A percentile compares a stretch with the other conserved stretches of the same genome.
These are phyloP conservation scores for Tylochromis polylepis DNA, from an alignment of 2,113 vertebrate genomes.

Conservation along the genomic window DNA sequence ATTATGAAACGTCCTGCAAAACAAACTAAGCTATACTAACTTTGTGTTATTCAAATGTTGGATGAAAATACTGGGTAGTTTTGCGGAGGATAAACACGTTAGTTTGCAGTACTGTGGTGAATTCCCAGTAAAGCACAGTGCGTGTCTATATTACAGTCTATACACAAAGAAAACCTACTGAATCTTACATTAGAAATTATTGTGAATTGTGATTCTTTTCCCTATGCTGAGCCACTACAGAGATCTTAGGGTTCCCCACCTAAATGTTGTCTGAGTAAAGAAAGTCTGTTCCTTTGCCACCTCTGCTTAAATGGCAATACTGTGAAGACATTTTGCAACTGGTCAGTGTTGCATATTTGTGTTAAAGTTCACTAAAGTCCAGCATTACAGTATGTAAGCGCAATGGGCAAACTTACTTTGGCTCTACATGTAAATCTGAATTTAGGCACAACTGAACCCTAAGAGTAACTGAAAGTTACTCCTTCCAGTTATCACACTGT, in stretches of 20 bases:
- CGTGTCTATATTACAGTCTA: too few relatives aligned
- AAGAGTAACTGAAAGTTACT: not conserved
- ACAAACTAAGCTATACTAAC: not conserved
- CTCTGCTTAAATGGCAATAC: not conserved
- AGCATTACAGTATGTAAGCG: too few relatives aligned
- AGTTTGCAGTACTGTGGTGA: not conserved
- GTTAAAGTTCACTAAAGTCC: too few relatives aligned
- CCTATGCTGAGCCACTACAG: not conserved
- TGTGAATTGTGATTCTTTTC: not conserved
- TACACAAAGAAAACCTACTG: not conserved
- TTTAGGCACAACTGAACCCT: not conserved
- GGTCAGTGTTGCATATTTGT: not conserved
- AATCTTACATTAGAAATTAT: not conserved
- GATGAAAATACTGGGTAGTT: not conserved
- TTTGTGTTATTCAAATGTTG: not conserved
- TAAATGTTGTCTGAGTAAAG: not conserved
- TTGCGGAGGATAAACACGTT: not conserved
- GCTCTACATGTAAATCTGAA: not conserved
- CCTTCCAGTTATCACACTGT: not conserved
- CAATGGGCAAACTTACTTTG: not conserved
- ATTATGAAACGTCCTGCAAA: accelerated
- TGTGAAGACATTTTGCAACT: not conserved
- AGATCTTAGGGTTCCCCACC: not conserved
- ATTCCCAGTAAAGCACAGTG: not conserved
- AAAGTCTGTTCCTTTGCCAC: not conserved